These are phyloP conservation scores for Poeciliopsis infans DNA, from an alignment of 2,797 vertebrate species.

Conservation along the genomic window DNA sequence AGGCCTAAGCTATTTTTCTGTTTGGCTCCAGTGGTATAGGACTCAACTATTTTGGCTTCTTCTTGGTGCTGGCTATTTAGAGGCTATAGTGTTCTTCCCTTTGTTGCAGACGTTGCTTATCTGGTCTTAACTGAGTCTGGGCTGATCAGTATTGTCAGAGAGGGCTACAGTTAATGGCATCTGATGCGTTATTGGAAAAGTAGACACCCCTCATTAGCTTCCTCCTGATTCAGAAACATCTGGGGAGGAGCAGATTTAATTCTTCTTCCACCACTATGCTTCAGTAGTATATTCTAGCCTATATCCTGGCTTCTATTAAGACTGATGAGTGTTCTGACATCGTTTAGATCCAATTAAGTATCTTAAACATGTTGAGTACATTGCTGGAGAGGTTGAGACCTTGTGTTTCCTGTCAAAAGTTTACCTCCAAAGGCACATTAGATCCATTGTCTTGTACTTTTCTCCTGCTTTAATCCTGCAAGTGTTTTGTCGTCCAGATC, in stretches of 20 bases:
- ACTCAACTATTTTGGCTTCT: constrained; percentile 62
- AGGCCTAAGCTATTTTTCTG: constrained; percentile 73
- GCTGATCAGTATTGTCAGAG: constrained; percentile 40
- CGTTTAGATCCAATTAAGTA: constrained; percentile 29
- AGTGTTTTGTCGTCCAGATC: constrained; percentile 61
- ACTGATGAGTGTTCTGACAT: constrained; percentile 17
- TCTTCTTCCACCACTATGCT: constrained; percentile 47
- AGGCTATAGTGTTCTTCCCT: constrained; percentile 58
- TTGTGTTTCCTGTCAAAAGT: constrained; percentile 18
- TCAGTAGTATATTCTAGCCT: constrained; percentile 10
- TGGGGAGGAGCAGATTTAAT: constrained; percentile 62
- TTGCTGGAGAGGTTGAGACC: constrained; percentile 10
- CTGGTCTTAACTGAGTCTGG: constrained; percentile 40
- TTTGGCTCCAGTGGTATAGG: constrained; percentile 59
- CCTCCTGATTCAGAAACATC: constrained; percentile 54
- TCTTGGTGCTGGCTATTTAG: constrained; percentile 54
- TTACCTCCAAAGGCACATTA: constrained; percentile 39
- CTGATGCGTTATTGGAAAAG: constrained; percentile 42
- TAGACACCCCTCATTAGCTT: constrained; percentile 58
- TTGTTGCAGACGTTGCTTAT: constrained; percentile 58
- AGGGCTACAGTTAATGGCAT: constrained; percentile 54
- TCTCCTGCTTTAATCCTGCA: constrained; percentile 52
- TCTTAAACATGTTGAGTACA: constrained; percentile 5
- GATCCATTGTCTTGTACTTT: constrained; percentile 50
- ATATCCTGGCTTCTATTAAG: constrained; percentile 18